Evolutionary conservation across 64 coral and sea anemone species (phyloP).

Genomic region (Exaiptasia diaphana): DNA sequence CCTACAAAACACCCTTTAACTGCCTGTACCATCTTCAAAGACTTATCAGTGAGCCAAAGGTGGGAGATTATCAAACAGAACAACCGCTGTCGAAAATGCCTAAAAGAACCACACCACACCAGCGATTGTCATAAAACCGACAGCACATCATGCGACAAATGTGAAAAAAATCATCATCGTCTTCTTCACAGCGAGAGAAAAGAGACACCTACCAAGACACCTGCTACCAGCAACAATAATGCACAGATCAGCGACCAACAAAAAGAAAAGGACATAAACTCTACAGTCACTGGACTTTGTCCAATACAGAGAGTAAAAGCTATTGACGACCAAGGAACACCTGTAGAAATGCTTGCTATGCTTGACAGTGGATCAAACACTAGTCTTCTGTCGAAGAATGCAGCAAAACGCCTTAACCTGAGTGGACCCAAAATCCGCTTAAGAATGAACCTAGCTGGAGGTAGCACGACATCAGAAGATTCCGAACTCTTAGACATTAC

Average conservation of each 20-base stretch:
- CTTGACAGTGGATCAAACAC: constrained; percentile 64
- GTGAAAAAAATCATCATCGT: constrained; percentile 24
- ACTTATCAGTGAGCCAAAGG: constrained; percentile 10
- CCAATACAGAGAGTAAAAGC: constrained; percentile 29
- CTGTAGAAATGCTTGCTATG: constrained; percentile 44
- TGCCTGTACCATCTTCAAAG: constrained; percentile 14
- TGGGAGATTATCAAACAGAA: constrained; percentile 46
- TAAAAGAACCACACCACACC: constrained; percentile 34
- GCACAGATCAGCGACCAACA: constrained; percentile 1
- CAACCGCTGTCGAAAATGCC: constrained; percentile 58
- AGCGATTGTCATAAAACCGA: constrained; percentile 33
- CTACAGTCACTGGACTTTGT: constrained; percentile 11
- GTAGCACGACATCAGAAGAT: constrained; percentile 27
- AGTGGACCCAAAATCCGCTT: constrained; percentile 26
- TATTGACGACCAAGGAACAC: background rate
- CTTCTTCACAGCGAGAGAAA: constrained; percentile 39
- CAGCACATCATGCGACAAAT: constrained; percentile 42
- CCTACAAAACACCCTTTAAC: constrained; percentile 8
- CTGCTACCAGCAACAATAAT: background rate
- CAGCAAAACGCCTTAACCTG: constrained; percentile 39
- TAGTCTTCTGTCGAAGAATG: constrained; percentile 42
- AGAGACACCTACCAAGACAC: background rate
- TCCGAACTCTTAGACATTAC: background rate
- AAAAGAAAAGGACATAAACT: background rate
- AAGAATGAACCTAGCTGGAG: constrained; percentile 34